Base-by-base conservation (phyloP, 1,140 invertebrate species). In the Tetranychus cinnabarinus region DNA sequence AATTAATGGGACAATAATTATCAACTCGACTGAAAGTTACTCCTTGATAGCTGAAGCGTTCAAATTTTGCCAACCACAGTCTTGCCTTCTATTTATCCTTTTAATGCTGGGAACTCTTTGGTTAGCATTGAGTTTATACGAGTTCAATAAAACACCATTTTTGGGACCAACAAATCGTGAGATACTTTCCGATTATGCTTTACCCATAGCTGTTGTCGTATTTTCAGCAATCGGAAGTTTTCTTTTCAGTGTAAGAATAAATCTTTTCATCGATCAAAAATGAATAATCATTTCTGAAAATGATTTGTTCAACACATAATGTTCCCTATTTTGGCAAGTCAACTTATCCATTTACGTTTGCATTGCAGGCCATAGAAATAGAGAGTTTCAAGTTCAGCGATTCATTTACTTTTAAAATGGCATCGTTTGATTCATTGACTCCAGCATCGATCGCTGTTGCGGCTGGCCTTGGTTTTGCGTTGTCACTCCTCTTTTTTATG, bases 81-180 rank as follows among this genome's bases (percentile, higher is more conserved):
- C 73, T 59, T 77, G 76, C 64, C 72, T 81, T 61, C 71, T 82
- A 4, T 81, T 79, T 67, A 68, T 81, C 35, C 68, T 81, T 15
- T 72, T 81, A 33, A 79, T 80, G 76, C 72, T 79, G 47, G 79
- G 79, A 31, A 81, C 80, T 33, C 71, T 81, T 13, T 81, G 78
- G 78, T 67, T 81, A 6, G 78, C 77, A 31, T 70, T 80, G 4
- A 78, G 77, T 33, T 67, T 81, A 23, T 81, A 73, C 65, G 74
- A 76, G 61, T 77, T 77, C 65, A 73, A 74, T 23, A 75, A 76
- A 69, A 77, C 76, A 42, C 75, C 76, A 23, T 77, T 73, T 67
- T 68, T 78, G 59, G 76, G 71, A 59, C 66, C 71, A 23, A 66
- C 69, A 8, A 71, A 74, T 56, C 66, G 76, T 12, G 76, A 77